A percentile compares a stretch with the other conserved stretches of the same genome.
Conservation (phyloP, 1,140 invertebrate species). For the Saccostrea echinata region DNA sequence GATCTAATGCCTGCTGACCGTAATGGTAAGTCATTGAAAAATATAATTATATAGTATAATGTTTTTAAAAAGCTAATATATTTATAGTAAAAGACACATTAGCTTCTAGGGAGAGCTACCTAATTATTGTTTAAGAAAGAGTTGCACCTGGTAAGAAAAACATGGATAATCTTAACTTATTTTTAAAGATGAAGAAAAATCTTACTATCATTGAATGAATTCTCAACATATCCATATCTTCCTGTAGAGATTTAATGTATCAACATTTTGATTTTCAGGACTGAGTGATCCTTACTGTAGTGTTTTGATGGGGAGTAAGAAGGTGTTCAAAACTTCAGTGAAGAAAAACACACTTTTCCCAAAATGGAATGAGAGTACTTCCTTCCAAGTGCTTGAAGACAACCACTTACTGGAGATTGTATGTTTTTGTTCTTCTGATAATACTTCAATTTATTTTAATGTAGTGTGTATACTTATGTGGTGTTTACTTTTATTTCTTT, state of each 20-base stretch:
- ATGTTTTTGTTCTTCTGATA: slow-evolving; percentile 59
- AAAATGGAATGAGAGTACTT: slow-evolving; percentile 83
- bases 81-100: too few relatives aligned
- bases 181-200: too few relatives aligned
- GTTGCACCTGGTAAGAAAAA: too few relatives aligned
- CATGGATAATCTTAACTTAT: too few relatives aligned
- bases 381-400: slow-evolving; percentile 81
- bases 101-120: too few relatives aligned
- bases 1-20: slow-evolving; percentile 77
- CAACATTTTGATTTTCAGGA: slow-evolving; percentile 63
- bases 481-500: not conserved
- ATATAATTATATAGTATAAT: too few relatives aligned
- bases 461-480: too few relatives aligned
- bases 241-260: not conserved
- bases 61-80: too few relatives aligned
- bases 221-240: too few relatives aligned
- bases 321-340: slow-evolving; percentile 82
- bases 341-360: slow-evolving; percentile 84
- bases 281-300: slow-evolving; percentile 84
- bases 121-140: too few relatives aligned
- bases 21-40: slow-evolving; percentile 71
- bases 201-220: too few relatives aligned
- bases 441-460: not conserved
- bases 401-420: slow-evolving; percentile 81
- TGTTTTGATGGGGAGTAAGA: slow-evolving; percentile 81